Conservation (phyloP, 2,888 invertebrate species). For the Molanna angustata region DNA sequence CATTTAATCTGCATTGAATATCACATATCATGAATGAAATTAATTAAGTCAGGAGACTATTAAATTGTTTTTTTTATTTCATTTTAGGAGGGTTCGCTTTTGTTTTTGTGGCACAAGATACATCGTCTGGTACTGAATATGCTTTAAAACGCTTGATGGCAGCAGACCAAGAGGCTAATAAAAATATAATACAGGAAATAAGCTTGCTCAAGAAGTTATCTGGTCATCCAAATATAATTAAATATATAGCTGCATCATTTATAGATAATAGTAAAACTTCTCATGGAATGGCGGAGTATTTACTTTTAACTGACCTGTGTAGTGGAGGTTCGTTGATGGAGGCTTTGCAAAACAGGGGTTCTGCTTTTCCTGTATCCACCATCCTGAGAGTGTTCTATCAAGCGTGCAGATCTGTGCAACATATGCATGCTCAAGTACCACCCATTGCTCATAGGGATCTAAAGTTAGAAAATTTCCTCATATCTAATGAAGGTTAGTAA, state of each 20-base stretch:
- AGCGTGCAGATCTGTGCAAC: conserved; percentile 84
- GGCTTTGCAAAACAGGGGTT: conserved; percentile 57
- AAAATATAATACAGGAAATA: conserved; percentile 78
- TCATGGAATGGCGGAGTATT: conserved; percentile 85
- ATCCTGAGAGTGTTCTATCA: conserved; percentile 89
- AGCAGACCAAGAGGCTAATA: conserved; percentile 77
- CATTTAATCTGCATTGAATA: no score
- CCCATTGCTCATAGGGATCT: conserved; percentile 95
- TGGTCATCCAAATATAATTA: conserved; percentile 89
- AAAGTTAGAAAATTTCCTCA: conserved; percentile 92
- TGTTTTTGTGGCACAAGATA: conserved; percentile 92
- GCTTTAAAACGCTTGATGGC: conserved; percentile 88
- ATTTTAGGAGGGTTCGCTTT: conserved; percentile 92
- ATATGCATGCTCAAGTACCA: conserved; percentile 87
- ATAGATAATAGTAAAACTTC: conserved; percentile 75
- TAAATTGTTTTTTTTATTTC: no score
- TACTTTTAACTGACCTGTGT: conserved; percentile 91
- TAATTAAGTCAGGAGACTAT: no score
- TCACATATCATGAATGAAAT: no score
- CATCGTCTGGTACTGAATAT: conserved; percentile 81
- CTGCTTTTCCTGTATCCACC: conserved; percentile 63
- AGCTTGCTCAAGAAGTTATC: conserved; percentile 82
- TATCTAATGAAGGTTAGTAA: conserved; percentile 70
- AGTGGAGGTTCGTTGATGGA: conserved; percentile 76
- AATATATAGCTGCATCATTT: conserved; percentile 81